Evolutionary conservation across 2,888 invertebrate species (phyloP).

Genomic region (Colostygia pectinataria): DNA sequence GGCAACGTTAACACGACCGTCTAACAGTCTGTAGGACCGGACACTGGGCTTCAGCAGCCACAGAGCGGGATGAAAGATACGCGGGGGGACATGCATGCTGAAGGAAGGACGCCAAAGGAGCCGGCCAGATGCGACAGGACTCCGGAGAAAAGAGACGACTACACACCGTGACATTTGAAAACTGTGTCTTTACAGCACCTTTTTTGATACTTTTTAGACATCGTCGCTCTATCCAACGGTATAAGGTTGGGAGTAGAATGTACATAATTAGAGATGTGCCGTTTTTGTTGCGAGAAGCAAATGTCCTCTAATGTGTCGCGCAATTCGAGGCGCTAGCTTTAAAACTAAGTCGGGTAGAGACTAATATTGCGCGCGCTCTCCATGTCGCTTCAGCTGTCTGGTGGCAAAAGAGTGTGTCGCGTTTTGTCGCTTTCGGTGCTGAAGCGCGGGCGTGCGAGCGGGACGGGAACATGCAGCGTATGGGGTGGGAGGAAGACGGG

Average conservation of each 20-base stretch:
- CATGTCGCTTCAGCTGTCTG: constrained; percentile 63
- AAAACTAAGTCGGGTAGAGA: constrained; percentile 58
- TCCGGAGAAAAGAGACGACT: constrained; percentile 82
- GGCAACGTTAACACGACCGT: constrained; percentile 67
- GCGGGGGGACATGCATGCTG: constrained; percentile 75
- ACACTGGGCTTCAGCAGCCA: constrained; percentile 75
- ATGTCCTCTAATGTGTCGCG: constrained; percentile 82
- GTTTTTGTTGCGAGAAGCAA: constrained; percentile 45
- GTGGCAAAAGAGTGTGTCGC: constrained; percentile 65
- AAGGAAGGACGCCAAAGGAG: constrained; percentile 82
- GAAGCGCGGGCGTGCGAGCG: constrained; percentile 65
- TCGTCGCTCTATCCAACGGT: background rate
- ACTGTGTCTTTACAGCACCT: constrained; percentile 80
- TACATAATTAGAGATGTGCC: constrained; percentile 39
- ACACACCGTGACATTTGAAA: constrained; percentile 82
- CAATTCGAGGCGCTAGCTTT: constrained; percentile 69
- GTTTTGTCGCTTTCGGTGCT: constrained; percentile 69
- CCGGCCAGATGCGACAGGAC: constrained; percentile 80
- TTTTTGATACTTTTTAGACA: constrained; percentile 37
- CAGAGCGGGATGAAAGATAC: constrained; percentile 79
- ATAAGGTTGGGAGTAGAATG: constrained; percentile 44
- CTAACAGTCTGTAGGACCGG: constrained; percentile 73
- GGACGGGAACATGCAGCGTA: constrained; percentile 53
- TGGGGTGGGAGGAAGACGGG: constrained; percentile 68
- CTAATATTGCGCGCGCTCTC: constrained; percentile 54